phyloP scores from a whole-genome alignment of 2,888 invertebrate species.

The Pandemis cinnamomeana region DNA sequence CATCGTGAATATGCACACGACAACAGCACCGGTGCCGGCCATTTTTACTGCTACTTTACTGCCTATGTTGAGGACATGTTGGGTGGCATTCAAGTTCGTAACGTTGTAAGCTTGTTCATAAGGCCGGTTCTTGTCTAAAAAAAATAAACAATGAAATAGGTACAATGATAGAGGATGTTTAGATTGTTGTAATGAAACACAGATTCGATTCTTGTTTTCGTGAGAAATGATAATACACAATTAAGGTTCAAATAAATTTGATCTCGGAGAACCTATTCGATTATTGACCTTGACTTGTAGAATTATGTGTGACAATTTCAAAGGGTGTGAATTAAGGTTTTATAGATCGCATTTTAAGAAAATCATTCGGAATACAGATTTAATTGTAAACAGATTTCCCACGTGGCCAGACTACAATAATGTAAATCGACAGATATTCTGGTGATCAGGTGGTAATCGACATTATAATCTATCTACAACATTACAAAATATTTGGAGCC shows the following conservation, averaged over 20 bases:
- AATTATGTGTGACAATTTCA: not conserved
- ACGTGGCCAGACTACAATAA: too few relatives aligned
- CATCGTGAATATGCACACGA: slow-evolving; percentile 31
- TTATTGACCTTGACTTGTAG: not conserved
- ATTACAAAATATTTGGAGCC: not conserved
- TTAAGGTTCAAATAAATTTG: not conserved
- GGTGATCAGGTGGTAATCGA: too few relatives aligned
- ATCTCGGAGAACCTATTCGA: not conserved
- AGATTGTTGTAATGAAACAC: not conserved
- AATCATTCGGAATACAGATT: too few relatives aligned
- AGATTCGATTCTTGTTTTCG: not conserved
- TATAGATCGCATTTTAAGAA: too few relatives aligned
- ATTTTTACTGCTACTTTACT: slow-evolving; percentile 31
- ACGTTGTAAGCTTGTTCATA: slow-evolving; percentile 42
- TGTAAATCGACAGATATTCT: too few relatives aligned
- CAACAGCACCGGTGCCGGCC: slow-evolving; percentile 25
- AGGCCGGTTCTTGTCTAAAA: slow-evolving; percentile 42
- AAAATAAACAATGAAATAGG: not conserved
- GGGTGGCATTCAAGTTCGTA: slow-evolving; percentile 19
- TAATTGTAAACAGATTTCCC: too few relatives aligned
- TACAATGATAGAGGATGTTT: not conserved
- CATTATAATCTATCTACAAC: not conserved
- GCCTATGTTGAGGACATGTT: slow-evolving; percentile 40
- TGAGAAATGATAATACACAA: not conserved
- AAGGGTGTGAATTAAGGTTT: too few relatives aligned